Conservation (phyloP, 1,140 invertebrate genomes). For the Drosophila kanapiae region DNA sequence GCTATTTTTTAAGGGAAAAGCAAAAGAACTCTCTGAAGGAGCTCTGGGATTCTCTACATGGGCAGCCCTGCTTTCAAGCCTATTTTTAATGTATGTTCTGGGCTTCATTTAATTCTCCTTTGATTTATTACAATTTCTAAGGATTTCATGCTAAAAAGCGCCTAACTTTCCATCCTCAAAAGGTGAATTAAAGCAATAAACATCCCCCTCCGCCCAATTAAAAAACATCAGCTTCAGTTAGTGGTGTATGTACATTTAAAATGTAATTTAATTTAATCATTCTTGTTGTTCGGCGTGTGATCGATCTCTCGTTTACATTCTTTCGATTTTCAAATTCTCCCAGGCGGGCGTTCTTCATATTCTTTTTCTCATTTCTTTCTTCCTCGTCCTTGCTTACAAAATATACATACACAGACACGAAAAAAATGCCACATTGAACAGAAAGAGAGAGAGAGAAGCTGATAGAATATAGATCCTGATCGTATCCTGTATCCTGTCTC, state of each 20-base stretch:
- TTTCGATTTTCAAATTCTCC: constrained; percentile 18
- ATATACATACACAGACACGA: constrained; percentile 58
- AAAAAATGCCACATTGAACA: constrained; percentile 46
- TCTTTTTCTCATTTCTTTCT: background rate
- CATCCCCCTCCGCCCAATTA: background rate
- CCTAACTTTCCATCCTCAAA: too few relatives aligned
- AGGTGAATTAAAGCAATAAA: too few relatives aligned
- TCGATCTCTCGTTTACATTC: constrained; percentile 11
- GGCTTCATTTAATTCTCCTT: too few relatives aligned
- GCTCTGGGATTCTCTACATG: too few relatives aligned
- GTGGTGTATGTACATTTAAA: constrained; percentile 65
- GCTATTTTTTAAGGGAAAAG: too few relatives aligned
- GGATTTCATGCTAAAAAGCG: too few relatives aligned
- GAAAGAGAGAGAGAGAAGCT: constrained; percentile 23
- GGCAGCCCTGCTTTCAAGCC: background rate
- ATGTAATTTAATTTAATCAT: constrained; percentile 75
- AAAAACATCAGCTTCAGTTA: background rate
- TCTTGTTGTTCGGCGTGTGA: constrained; percentile 40
- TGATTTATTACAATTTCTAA: too few relatives aligned
- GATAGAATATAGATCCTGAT: constrained; percentile 28
- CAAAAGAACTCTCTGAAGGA: background rate
- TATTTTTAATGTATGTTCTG: too few relatives aligned
- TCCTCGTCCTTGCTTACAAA: constrained; percentile 29
- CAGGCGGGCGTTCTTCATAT: background rate
- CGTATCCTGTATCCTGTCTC: background rate